Percentiles rank a stretch among this genome's conserved stretches.
Conservation (phyloP, 2,113 vertebrate genomes). For the Sitta europaea region DNA sequence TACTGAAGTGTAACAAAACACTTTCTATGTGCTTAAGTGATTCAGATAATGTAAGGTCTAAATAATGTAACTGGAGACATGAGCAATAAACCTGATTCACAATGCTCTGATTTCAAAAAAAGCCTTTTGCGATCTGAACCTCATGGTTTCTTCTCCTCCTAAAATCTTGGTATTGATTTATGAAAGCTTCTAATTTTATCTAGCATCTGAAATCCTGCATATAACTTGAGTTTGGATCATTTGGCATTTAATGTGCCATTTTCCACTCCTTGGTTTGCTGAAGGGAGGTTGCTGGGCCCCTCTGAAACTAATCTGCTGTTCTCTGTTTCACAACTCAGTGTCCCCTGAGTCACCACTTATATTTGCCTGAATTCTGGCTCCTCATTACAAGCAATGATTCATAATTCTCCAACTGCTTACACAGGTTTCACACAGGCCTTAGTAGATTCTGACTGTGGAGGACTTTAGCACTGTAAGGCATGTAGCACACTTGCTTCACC, state of each 20-base stretch:
- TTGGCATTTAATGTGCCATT: background rate
- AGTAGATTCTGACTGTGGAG: background rate
- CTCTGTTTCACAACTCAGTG: background rate
- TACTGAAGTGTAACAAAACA: background rate
- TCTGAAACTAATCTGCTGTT: constrained; percentile 32
- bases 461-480: background rate
- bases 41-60: background rate
- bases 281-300: background rate
- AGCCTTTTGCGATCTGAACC: background rate
- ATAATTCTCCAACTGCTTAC: constrained; percentile 2
- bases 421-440: background rate
- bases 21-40: background rate
- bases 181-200: background rate
- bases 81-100: background rate
- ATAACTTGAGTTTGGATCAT: background rate
- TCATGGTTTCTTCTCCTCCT: background rate
- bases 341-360: background rate
- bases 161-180: background rate
- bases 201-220: background rate
- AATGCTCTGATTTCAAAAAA: background rate
- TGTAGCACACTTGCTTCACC: background rate
- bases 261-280: background rate
- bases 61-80: background rate
- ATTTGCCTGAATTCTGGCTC: background rate
- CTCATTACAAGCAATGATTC: constrained; percentile 16